Evolutionary conservation across 1,140 invertebrate genomes (phyloP).

Genomic region (Brachionus calyciflorus): DNA sequence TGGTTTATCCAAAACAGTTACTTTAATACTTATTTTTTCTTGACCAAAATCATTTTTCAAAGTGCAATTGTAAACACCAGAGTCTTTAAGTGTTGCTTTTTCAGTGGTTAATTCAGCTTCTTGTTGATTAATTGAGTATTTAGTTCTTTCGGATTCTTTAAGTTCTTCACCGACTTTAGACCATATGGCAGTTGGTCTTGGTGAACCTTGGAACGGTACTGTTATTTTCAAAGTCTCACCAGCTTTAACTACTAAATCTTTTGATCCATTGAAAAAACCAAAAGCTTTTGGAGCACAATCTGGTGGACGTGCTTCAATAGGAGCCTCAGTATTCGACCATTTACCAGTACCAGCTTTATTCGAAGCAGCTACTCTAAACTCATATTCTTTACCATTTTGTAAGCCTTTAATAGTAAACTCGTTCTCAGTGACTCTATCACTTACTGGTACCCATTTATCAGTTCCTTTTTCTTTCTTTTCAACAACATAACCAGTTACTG

Average conservation of each 20-base stretch:
- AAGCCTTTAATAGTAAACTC: conserved; percentile 77
- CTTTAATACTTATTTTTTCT: conserved; percentile 81
- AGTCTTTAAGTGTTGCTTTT: conserved; percentile 80
- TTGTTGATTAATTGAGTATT: conserved; percentile 25
- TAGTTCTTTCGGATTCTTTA: conserved; percentile 1
- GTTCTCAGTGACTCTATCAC: conserved; percentile 6
- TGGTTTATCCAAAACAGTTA: conserved; percentile 69
- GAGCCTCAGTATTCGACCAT: conserved; percentile 78
- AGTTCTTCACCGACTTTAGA: conserved; percentile 52
- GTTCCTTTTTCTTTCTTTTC: conserved; percentile 80
- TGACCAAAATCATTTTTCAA: conserved; percentile 78
- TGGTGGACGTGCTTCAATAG: conserved; percentile 80
- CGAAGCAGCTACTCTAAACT: conserved; percentile 91
- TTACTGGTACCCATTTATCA: conserved; percentile 59
- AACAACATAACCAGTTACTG: conserved; percentile 81
- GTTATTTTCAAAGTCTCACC: conserved; percentile 92
- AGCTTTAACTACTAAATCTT: conserved; percentile 89
- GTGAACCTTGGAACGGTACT: conserved; percentile 84
- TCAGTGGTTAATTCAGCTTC: conserved; percentile 69
- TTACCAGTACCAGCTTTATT: conserved; percentile 90
- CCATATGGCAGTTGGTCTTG: conserved; percentile 69
- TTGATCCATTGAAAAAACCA: conserved; percentile 61
- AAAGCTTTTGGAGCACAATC: conserved; percentile 65
- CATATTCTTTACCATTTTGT: conserved; percentile 91
- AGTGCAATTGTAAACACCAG: conserved; percentile 84